These are phyloP conservation scores for Porites rus DNA, from an alignment of 92 coral and sea anemone genomes.

Conservation along the genomic window DNA sequence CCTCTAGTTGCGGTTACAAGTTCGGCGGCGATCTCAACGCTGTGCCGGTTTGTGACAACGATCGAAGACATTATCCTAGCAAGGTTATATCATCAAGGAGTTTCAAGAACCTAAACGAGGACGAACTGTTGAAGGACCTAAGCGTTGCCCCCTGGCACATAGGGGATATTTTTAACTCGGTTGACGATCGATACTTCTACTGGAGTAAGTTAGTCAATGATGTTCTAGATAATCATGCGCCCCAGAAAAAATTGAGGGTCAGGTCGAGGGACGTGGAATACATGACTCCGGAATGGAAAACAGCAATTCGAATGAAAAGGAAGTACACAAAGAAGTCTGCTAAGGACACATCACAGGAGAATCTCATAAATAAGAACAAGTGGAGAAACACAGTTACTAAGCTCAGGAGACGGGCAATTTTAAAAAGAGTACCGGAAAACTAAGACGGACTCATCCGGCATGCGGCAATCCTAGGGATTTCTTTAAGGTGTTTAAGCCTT, in stretches of 20 bases:
- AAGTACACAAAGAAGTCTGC: constrained; percentile 13
- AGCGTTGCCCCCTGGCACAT: not conserved
- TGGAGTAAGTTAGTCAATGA: constrained; percentile 10
- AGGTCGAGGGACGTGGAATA: constrained; percentile 43
- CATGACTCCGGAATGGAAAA: constrained; percentile 44
- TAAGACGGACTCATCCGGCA: constrained; percentile 19
- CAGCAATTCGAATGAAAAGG: constrained; percentile 28
- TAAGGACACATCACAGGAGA: constrained; percentile 22
- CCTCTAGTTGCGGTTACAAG: too few species aligned
- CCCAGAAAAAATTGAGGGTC: constrained; percentile 33
- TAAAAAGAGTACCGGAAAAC: constrained; percentile 24
- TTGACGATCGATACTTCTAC: constrained; percentile 32
- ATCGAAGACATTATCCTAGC: not conserved
- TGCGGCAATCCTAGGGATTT: constrained; percentile 17
- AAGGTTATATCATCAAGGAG: constrained; percentile 2
- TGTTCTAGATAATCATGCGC: not conserved
- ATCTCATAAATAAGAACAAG: constrained; percentile 26
- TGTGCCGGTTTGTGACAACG: too few species aligned
- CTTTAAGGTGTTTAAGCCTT: constrained; percentile 42
- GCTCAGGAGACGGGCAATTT: constrained; percentile 8
- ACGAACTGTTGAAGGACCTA: not conserved
- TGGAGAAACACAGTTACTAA: constrained; percentile 10
- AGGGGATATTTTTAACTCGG: not conserved
- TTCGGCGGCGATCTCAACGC: too few species aligned
- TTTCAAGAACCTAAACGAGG: not conserved